Evolutionary conservation across 35 echinoderm and acorn worm genomes (phyloP).

Genomic region (Nesometra sesokonis): DNA sequence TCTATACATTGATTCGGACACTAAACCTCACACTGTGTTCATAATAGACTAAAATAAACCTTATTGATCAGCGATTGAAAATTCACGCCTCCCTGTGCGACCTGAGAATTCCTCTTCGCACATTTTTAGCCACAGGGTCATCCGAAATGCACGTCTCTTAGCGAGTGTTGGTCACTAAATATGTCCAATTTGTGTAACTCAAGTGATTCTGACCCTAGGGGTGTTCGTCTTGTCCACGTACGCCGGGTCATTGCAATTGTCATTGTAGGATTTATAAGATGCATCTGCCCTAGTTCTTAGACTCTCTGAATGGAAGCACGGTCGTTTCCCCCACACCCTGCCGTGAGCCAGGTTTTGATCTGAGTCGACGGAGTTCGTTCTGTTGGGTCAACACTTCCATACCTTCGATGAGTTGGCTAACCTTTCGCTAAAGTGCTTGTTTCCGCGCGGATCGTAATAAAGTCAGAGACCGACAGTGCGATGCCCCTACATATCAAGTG

Average conservation of each 20-base stretch:
- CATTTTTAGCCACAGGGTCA: neutral
- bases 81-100: neutral
- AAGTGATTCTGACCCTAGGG: neutral
- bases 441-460: neutral
- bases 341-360: neutral
- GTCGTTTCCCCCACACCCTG: neutral
- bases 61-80: neutral
- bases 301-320: neutral
- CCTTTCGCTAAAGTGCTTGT: neutral
- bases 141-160: neutral
- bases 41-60: neutral
- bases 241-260: neutral
- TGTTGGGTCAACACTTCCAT: neutral
- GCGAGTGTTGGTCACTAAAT: neutral
- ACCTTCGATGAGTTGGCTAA: neutral
- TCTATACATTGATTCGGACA: neutral
- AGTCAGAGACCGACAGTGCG: neutral
- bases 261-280: neutral
- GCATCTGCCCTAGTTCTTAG: neutral
- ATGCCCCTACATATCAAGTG: neutral
- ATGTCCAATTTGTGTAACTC: neutral
- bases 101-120: neutral
- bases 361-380: neutral
- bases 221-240: neutral
- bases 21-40: neutral